Conservation (phyloP, 2,113 vertebrate species). For the Mobula hypostoma region DNA sequence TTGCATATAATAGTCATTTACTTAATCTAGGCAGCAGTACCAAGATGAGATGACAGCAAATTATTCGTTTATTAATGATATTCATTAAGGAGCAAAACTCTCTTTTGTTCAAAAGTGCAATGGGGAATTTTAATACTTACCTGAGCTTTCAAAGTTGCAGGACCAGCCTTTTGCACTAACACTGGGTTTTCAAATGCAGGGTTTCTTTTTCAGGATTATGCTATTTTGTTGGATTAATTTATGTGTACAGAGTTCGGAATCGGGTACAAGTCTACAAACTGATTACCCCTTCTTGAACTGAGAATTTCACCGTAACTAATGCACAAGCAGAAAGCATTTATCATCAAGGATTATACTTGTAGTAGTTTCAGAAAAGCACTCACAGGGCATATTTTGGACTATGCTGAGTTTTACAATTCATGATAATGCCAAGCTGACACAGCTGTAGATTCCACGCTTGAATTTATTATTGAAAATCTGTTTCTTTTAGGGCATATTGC, state of each 20-base stretch:
- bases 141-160: not conserved
- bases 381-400: conserved; percentile 53
- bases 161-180: not conserved
- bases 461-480: conserved; percentile 61
- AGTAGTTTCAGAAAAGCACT: conserved; percentile 49
- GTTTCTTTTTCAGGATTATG: not conserved
- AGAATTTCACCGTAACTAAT: not conserved
- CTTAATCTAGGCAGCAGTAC: not conserved
- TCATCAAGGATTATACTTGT: not conserved
- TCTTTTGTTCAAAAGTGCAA: not conserved
- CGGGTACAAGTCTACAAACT: not conserved
- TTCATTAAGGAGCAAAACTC: not conserved
- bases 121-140: not conserved
- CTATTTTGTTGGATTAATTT: not conserved
- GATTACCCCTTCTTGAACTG: not conserved
- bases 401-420: conserved; percentile 46
- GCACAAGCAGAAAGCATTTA: not conserved
- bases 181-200: not conserved
- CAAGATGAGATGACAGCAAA: not conserved
- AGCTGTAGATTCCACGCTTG: conserved; percentile 80
- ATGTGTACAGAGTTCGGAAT: not conserved
- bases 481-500: conserved; percentile 66
- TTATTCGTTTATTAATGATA: not conserved
- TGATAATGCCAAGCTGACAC: conserved; percentile 58
- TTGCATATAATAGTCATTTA: not conserved